phyloP scores from a whole-genome alignment of 2,888 invertebrate species.

The Suillia variegata region DNA sequence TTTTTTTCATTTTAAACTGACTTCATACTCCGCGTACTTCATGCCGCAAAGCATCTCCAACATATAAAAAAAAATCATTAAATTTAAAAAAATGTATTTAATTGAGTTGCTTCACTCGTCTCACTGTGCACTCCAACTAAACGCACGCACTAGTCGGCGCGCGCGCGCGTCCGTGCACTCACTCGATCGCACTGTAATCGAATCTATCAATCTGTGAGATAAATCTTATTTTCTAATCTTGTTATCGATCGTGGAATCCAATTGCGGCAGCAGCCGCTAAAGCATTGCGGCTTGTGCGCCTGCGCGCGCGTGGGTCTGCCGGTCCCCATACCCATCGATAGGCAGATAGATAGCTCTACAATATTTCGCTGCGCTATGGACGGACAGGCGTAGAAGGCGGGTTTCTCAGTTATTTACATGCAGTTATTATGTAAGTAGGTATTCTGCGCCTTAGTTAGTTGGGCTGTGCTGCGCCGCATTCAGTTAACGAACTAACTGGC shows the following conservation, averaged over 20 bases:
- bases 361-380: neutral
- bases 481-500: slow-evolving; percentile 5
- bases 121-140: too few relatives aligned
- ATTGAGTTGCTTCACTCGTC: too few relatives aligned
- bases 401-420: slow-evolving; percentile 32
- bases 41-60: too few relatives aligned
- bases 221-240: slow-evolving; percentile 60
- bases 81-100: too few relatives aligned
- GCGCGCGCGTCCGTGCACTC: neutral
- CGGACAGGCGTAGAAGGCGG: slow-evolving; percentile 6
- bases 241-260: slow-evolving; percentile 48
- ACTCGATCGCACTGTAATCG: slow-evolving; percentile 44
- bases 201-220: slow-evolving; percentile 61
- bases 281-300: slow-evolving; percentile 4
- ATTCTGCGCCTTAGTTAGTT: too few relatives aligned
- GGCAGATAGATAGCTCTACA: too few relatives aligned
- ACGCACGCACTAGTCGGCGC: slow-evolving; percentile 23
- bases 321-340: neutral
- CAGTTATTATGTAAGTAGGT: slow-evolving; percentile 31
- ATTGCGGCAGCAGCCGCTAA: too few relatives aligned
- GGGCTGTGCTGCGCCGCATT: too few relatives aligned
- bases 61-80: too few relatives aligned
- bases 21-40: too few relatives aligned
- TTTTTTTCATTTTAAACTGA: too few relatives aligned
- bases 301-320: slow-evolving; percentile 16